These are phyloP conservation scores for Aphelocoma coerulescens DNA, from an alignment of 2,113 vertebrate genomes.

Conservation along the genomic window DNA sequence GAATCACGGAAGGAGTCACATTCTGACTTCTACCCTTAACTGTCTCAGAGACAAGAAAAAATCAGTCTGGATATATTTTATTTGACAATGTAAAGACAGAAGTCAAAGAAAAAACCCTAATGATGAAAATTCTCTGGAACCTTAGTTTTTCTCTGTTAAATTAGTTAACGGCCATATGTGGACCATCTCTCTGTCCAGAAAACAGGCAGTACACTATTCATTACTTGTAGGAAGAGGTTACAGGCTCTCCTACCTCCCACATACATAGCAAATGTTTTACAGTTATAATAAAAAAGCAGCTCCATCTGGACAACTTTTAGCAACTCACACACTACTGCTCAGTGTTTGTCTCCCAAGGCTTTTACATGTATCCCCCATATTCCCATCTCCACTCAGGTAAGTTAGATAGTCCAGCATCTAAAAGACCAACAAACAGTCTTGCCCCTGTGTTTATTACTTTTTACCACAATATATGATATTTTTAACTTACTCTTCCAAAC, in stretches of 20 bases:
- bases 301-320: conserved; percentile 8
- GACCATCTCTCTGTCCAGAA: background rate
- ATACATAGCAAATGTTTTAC: background rate
- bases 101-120: background rate
- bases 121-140: background rate
- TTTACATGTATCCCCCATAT: background rate
- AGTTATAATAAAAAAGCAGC: background rate
- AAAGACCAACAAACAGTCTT: background rate
- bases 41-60: background rate
- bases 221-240: background rate
- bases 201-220: background rate
- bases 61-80: background rate
- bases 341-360: background rate
- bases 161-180: background rate
- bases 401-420: background rate
- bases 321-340: background rate
- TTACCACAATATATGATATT: background rate
- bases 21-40: background rate
- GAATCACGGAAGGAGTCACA: background rate
- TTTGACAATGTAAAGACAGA: background rate
- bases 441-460: background rate
- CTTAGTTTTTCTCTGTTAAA: background rate
- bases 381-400: background rate
- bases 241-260: background rate
- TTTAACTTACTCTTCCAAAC: background rate